phyloP scores from a whole-genome alignment of 35 echinoderm and acorn worm genomes.

The Patiria miniata region DNA sequence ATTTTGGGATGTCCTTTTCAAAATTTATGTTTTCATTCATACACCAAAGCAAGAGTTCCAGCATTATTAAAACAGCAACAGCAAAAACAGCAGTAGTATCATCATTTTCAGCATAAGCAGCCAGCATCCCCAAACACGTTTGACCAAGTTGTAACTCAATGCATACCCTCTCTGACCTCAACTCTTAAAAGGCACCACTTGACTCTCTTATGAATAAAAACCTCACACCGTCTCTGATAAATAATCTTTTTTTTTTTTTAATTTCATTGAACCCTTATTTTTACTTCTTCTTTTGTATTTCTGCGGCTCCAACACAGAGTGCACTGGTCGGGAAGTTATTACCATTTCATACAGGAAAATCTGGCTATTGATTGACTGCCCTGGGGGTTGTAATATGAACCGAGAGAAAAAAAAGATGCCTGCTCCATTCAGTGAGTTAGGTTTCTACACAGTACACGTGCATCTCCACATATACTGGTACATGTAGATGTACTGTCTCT shows the following conservation, averaged over 20 bases:
- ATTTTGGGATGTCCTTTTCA: too few species aligned
- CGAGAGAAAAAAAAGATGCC: background rate
- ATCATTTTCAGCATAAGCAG: too few species aligned
- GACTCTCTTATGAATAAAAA: background rate
- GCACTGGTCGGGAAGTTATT: conserved; percentile 8
- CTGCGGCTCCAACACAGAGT: background rate
- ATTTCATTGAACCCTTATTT: background rate
- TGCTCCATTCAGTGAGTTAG: too few species aligned
- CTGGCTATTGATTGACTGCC: conserved; percentile 15
- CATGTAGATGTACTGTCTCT: too few species aligned
- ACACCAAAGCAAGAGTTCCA: too few species aligned
- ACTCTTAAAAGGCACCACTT: background rate
- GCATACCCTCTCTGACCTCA: background rate
- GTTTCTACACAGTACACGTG: too few species aligned
- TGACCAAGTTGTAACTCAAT: background rate
- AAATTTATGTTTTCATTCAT: too few species aligned
- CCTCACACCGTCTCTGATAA: background rate
- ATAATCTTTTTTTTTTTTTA: background rate
- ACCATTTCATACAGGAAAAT: conserved; percentile 28
- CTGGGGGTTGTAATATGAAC: background rate
- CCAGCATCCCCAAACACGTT: too few species aligned
- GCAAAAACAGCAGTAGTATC: too few species aligned
- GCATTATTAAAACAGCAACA: too few species aligned
- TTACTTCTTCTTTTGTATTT: too few species aligned
- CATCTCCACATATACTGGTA: too few species aligned